Evolutionary conservation across 2,888 invertebrate genomes (phyloP).

Genomic region (Eulithis testata): DNA sequence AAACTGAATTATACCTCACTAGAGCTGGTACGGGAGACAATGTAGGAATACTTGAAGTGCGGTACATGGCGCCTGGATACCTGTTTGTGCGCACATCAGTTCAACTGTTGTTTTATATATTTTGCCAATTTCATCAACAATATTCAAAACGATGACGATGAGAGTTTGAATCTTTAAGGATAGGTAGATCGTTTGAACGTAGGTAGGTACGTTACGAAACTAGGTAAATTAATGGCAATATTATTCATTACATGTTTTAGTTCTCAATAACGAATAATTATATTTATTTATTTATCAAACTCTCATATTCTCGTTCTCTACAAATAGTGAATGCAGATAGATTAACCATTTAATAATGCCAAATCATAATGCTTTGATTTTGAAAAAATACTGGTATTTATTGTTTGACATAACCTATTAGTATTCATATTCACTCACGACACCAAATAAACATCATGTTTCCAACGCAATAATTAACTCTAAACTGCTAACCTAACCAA

Average conservation of each 20-base stretch:
- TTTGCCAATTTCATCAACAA: conserved; percentile 15
- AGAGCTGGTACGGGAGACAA: conserved; percentile 89
- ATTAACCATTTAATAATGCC: neutral
- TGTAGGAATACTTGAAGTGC: conserved; percentile 96
- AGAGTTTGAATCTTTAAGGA: conserved; percentile 8
- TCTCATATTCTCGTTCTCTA: conserved; percentile 7
- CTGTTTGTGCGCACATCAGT: conserved; percentile 71
- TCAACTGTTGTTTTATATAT: conserved; percentile 55
- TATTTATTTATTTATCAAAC: conserved; percentile 1
- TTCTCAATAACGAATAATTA: too few species aligned
- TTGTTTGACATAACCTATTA: too few species aligned
- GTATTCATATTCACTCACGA: too few species aligned
- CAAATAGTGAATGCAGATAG: conserved; percentile 21
- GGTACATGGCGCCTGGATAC: conserved; percentile 90
- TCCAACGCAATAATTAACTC: too few species aligned
- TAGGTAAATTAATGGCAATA: too few species aligned
- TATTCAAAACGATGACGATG: conserved; percentile 6
- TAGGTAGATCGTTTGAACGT: too few species aligned
- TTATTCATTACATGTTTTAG: too few species aligned
- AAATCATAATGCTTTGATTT: too few species aligned
- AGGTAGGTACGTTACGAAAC: too few species aligned
- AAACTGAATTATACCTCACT: conserved; percentile 87
- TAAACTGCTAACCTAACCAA: neutral
- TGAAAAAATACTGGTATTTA: too few species aligned
- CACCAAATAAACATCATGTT: too few species aligned